A percentile compares a stretch with the other conserved stretches of the same genome.
Evolutionary conservation across 2,797 vertebrate genomes (phyloP).

Genomic region (Lithobates pipiens): DNA sequence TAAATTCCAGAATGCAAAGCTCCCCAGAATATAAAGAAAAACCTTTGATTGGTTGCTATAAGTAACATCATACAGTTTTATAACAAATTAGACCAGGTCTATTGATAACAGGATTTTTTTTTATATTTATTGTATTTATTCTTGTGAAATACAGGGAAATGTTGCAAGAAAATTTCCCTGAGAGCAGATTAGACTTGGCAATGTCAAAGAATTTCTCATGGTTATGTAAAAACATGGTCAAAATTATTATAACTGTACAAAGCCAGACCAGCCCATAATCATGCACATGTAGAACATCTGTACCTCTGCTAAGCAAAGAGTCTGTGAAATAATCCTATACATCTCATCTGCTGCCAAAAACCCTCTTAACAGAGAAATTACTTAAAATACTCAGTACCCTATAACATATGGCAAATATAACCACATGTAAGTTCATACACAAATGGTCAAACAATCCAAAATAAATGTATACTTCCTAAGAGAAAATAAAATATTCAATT

Average conservation of each 20-base stretch:
- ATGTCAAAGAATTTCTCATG: conserved; percentile 38
- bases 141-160: neutral
- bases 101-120: neutral
- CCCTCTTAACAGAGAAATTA: conserved; percentile 55
- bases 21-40: too few species aligned
- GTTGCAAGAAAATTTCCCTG: neutral
- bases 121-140: neutral
- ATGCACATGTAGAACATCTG: conserved; percentile 58
- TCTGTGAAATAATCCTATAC: conserved; percentile 57
- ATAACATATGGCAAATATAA: conserved; percentile 58
- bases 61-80: neutral
- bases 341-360: conserved; percentile 62
- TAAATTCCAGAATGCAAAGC: too few species aligned
- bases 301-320: conserved; percentile 26
- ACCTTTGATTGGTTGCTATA: too few species aligned
- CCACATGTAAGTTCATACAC: conserved; percentile 43
- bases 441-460: conserved; percentile 31
- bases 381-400: conserved; percentile 48
- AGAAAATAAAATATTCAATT: conserved; percentile 46
- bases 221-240: conserved; percentile 44
- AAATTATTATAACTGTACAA: conserved; percentile 24
- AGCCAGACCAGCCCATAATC: conserved; percentile 11
- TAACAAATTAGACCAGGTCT: neutral
- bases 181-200: neutral
- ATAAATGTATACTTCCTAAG: conserved; percentile 41